Base-by-base conservation (phyloP, 2,797 vertebrate species). In the Neosalanx taihuensis region DNA sequence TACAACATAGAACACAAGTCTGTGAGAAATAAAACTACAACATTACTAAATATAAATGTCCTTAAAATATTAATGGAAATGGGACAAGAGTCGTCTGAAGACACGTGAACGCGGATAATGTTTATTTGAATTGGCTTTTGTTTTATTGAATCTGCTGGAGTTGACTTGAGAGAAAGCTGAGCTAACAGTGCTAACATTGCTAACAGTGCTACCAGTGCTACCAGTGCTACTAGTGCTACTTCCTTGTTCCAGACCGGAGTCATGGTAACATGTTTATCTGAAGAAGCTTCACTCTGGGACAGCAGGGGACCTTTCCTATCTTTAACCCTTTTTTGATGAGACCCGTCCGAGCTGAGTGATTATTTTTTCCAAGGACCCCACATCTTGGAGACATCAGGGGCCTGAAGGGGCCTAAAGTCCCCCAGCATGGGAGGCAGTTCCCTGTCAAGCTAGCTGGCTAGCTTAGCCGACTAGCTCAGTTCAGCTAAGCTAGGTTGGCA, bases 241-340 rank as follows among this genome's bases (percentile, higher is more conserved):
- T 94, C 92, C 93, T 91, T 88, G 89, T 93, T 91, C 84, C 82
- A 76, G 76, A 79, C 41, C 69, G 83, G 82, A 85, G 78, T 81
- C 87, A 56, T 72, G 86, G 90, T 90, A 86, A 88, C 77, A 70
- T 49, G 64, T 80, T 83, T 77, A 69, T 82, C 58, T 87, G 74
- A 76, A 89, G 85, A 91, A 92, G 87, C 92, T 92, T 87, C 65
- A 64, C 60, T 80, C 78, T 37, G 66, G 71, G 67, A 66, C 61
- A 79, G 60, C 51, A 74, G 72, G 58, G 58, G 70, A 75, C 67
- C 71, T 74, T 70, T 53, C 67, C 60, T 35, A 64, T 7, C 30
- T 72, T 51, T 72, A 64, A 82, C 76, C 63, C 59, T 23, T 61
- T 70, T 18, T 74, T 49, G 56, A 77, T 83, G 64, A 35, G 58